phyloP scores from a whole-genome alignment of 2,888 invertebrate genomes.

The Choristoneura rosaceana region DNA sequence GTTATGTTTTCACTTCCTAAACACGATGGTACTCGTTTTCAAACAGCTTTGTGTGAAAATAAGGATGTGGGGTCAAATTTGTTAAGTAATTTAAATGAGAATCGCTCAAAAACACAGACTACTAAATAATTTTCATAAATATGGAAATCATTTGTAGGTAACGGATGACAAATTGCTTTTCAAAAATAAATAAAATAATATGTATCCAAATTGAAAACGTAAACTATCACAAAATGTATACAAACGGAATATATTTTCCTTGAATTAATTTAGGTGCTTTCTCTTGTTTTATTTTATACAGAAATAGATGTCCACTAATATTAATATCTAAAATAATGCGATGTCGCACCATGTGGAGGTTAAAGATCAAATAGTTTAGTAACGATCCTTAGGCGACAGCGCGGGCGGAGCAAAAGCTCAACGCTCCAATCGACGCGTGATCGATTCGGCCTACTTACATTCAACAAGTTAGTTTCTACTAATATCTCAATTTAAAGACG shows the following conservation, averaged over 20 bases:
- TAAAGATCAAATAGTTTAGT: conserved; percentile 62
- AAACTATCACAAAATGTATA: background rate
- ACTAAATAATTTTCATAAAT: conserved; percentile 8
- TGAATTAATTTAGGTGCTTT: background rate
- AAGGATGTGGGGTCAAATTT: conserved; percentile 32
- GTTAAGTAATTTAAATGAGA: too few relatives aligned
- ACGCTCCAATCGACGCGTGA: conserved; percentile 55
- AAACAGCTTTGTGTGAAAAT: conserved; percentile 30
- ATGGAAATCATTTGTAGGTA: background rate
- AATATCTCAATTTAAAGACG: conserved; percentile 41
- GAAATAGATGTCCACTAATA: conserved; percentile 7
- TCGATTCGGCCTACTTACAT: conserved; percentile 66
- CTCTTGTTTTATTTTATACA: conserved; percentile 12
- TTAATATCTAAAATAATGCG: conserved; percentile 11
- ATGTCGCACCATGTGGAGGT: conserved; percentile 48
- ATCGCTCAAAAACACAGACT: conserved; percentile 6
- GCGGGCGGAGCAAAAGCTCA: conserved; percentile 52
- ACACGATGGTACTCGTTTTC: conserved; percentile 1
- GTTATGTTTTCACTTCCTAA: conserved; percentile 33
- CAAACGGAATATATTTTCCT: background rate
- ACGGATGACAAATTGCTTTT: background rate
- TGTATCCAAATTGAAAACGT: background rate
- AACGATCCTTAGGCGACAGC: conserved; percentile 47
- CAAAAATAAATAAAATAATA: background rate
- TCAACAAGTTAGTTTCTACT: conserved; percentile 44